Conservation (phyloP, 1,140 invertebrate genomes). For the Helicoverpa zea region DNA sequence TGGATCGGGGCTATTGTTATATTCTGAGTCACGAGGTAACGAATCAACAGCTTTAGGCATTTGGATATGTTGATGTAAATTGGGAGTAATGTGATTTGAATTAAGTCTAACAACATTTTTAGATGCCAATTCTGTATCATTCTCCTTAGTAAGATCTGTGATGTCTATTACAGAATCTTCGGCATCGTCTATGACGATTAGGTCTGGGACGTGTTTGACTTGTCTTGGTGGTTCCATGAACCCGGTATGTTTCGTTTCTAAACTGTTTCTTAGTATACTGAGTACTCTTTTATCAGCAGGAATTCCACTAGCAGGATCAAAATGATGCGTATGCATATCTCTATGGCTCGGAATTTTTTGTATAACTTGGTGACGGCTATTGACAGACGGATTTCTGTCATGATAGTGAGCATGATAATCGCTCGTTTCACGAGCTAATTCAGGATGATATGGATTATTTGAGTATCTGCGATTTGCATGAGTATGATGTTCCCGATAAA, state of each 20-base stretch:
- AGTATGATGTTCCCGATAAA: slow-evolving; percentile 70
- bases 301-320: slow-evolving; percentile 70
- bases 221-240: slow-evolving; percentile 85
- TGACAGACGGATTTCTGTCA: slow-evolving; percentile 74
- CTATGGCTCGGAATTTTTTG: slow-evolving; percentile 79
- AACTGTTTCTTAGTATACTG: slow-evolving; percentile 89
- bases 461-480: slow-evolving; percentile 72
- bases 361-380: slow-evolving; percentile 83
- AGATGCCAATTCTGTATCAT: slow-evolving; percentile 61
- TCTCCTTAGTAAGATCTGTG: slow-evolving; percentile 79
- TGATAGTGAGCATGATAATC: slow-evolving; percentile 75
- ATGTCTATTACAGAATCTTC: slow-evolving; percentile 83
- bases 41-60: slow-evolving; percentile 89
- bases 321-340: slow-evolving; percentile 71
- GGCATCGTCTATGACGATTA: slow-evolving; percentile 84
- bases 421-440: slow-evolving; percentile 64
- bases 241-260: slow-evolving; percentile 89
- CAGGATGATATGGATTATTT: slow-evolving; percentile 63
- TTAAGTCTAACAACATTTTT: slow-evolving; percentile 82
- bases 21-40: slow-evolving; percentile 71
- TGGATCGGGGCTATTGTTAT: slow-evolving; percentile 66
- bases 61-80: slow-evolving; percentile 88
- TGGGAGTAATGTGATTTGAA: slow-evolving; percentile 85
- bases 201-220: slow-evolving; percentile 78
- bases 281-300: slow-evolving; percentile 90